phyloP scores from a whole-genome alignment of 1,140 invertebrate genomes.

The Copidosoma floridanum region DNA sequence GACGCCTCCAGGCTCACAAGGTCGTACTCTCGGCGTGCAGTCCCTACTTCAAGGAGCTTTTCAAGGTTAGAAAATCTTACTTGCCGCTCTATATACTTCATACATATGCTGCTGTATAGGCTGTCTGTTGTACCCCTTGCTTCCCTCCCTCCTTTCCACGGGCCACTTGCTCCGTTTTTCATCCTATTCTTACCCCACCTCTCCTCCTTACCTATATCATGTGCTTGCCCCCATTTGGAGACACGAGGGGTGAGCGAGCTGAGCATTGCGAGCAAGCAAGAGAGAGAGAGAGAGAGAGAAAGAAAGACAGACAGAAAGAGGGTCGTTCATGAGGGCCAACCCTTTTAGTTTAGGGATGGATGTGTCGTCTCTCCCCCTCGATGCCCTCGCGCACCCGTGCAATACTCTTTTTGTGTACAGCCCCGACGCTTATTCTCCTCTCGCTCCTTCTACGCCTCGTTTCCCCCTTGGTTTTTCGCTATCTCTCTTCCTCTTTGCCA shows the following conservation, averaged over 20 bases:
- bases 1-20: conserved; percentile 75
- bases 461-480: conserved; percentile 21
- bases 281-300: conserved; percentile 8
- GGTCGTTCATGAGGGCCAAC: too few relatives aligned
- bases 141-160: background rate
- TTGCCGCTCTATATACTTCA: conserved; percentile 10
- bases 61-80: conserved; percentile 67
- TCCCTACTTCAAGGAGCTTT: conserved; percentile 78
- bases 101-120: conserved; percentile 18
- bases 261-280: background rate
- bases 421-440: too few relatives aligned
- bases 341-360: too few relatives aligned
- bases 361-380: background rate
- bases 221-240: background rate
- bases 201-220: background rate
- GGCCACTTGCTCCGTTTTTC: background rate
- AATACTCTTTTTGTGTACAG: too few relatives aligned
- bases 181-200: background rate
- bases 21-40: conserved; percentile 77
- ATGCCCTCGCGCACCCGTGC: background rate
- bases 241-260: too few relatives aligned
- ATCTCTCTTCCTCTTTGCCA: too few relatives aligned
- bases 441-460: conserved; percentile 16
- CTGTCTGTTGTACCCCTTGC: conserved; percentile 6
- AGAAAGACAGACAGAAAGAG: conserved; percentile 1